Evolutionary conservation across 2,113 vertebrate species (phyloP).

Genomic region (Meles meles): DNA sequence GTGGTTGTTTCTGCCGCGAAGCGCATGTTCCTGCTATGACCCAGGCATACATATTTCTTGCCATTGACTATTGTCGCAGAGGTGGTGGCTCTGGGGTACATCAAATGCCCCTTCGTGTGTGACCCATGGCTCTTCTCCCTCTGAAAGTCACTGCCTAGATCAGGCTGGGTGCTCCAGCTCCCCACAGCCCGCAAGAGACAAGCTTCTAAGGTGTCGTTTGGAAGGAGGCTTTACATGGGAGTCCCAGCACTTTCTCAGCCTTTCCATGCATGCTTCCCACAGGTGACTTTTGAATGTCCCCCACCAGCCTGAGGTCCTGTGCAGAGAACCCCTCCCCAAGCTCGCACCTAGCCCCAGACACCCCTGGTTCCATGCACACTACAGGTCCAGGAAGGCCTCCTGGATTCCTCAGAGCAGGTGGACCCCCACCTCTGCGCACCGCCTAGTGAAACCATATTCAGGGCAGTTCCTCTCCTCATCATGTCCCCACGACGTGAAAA

Average conservation of each 20-base stretch:
- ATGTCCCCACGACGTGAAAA: accelerated
- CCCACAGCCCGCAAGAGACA: background rate
- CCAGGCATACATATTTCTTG: background rate
- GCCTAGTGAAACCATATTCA: background rate
- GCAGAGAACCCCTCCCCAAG: background rate
- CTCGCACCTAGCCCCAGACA: background rate
- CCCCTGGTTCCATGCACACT: background rate
- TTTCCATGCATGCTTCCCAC: background rate
- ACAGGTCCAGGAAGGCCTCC: background rate
- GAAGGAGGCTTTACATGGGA: background rate
- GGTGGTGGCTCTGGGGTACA: background rate
- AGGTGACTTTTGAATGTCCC: background rate
- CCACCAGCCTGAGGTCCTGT: background rate
- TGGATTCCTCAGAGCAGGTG: background rate
- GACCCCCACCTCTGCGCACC: background rate
- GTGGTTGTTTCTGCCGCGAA: background rate
- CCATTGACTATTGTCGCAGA: background rate
- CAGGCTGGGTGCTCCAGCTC: background rate
- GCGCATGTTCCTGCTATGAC: background rate
- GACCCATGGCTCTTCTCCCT: background rate
- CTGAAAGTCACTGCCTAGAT: background rate
- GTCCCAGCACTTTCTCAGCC: background rate
- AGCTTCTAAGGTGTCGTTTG: background rate
- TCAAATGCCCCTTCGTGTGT: background rate
- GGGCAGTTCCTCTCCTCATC: no score